These are phyloP conservation scores for Thunnus thynnus DNA, from an alignment of 2,113 vertebrate species.

Conservation along the genomic window DNA sequence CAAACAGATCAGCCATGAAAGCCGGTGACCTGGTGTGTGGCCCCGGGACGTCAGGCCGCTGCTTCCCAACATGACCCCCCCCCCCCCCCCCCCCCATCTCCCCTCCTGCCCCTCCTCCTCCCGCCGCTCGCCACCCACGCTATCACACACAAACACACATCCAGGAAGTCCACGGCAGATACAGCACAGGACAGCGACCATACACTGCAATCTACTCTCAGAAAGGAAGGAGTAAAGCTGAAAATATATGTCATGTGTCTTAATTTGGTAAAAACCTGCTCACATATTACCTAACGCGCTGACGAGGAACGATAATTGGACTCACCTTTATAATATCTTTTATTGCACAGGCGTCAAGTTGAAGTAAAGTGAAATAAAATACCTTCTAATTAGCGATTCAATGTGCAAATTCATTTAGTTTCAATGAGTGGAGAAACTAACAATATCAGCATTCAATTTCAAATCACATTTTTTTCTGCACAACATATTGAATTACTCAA, in stretches of 20 bases:
- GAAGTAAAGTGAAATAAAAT: constrained; percentile 75
- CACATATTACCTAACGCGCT: neutral
- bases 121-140: neutral
- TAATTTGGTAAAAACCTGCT: neutral
- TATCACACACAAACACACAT: constrained; percentile 5
- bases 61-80: constrained; percentile 35
- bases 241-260: neutral
- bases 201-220: neutral
- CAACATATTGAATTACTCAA: constrained; percentile 69
- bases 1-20: constrained; percentile 79
- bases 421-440: constrained; percentile 66
- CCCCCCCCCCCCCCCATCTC: neutral
- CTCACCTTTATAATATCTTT: constrained; percentile 43
- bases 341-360: constrained; percentile 46
- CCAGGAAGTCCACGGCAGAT: neutral
- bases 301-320: constrained; percentile 28
- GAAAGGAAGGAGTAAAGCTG: neutral
- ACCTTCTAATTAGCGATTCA: constrained; percentile 77
- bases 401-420: constrained; percentile 75
- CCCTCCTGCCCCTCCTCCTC: neutral
- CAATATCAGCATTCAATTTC: constrained; percentile 74
- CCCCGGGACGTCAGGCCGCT: constrained; percentile 48
- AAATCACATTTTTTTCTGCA: constrained; percentile 61
- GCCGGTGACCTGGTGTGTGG: constrained; percentile 67
- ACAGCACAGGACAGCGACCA: neutral